A percentile compares a stretch with the other conserved stretches of the same genome.
Evolutionary conservation across 1,140 invertebrate species (phyloP).

Genomic region (Formica selysi): DNA sequence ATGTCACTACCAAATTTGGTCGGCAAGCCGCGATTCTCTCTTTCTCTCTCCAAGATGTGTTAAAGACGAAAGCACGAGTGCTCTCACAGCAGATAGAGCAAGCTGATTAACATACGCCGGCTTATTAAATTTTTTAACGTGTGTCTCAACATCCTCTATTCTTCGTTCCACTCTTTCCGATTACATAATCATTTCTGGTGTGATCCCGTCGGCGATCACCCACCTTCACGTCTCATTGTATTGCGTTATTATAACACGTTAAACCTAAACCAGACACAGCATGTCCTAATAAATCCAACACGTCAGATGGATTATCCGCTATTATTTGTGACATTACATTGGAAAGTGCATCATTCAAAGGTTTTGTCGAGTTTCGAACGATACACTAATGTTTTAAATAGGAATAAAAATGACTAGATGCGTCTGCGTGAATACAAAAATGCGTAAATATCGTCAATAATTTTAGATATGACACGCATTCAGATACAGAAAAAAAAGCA

Average conservation of each 20-base stretch:
- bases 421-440: neutral
- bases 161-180: slow-evolving; percentile 21
- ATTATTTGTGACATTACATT: slow-evolving; percentile 15
- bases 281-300: neutral
- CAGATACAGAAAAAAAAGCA: neutral
- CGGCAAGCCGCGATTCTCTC: neutral
- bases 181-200: slow-evolving; percentile 58
- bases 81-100: slow-evolving; percentile 12
- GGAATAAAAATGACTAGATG: neutral
- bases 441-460: neutral
- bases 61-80: slow-evolving; percentile 11
- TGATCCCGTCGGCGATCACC: neutral
- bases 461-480: neutral
- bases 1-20: slow-evolving; percentile 63
- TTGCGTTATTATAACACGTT: slow-evolving; percentile 22
- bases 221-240: neutral
- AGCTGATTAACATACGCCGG: slow-evolving; percentile 59
- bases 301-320: slow-evolving; percentile 15
- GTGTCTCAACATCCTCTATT: slow-evolving; percentile 37
- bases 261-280: neutral
- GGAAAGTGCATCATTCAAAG: slow-evolving; percentile 28
- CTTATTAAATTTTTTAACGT: slow-evolving; percentile 37
- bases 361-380: slow-evolving; percentile 26
- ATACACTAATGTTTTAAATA: neutral
- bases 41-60: neutral